Base-by-base conservation (phyloP, 2,113 vertebrate genomes). In the Xenus cinereus region DNA sequence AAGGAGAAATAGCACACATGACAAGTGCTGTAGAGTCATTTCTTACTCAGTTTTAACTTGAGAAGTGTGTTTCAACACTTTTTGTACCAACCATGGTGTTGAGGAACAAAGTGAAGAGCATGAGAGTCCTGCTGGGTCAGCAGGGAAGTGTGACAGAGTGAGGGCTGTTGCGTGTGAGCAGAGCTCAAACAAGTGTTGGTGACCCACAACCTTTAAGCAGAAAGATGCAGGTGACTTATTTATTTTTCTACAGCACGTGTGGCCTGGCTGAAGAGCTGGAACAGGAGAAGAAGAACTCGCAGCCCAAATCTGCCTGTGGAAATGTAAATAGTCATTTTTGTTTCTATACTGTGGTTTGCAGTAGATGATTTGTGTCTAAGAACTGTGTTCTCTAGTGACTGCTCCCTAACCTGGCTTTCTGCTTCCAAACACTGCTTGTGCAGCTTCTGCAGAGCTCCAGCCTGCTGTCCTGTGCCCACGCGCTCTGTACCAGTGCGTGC, bases 231-330 rank as follows among this genome's bases (percentile, higher is more conserved):
- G 28, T 59, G 41, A 72, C 48, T 66, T 96, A 19, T 94, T 88
- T 94, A 2, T 93, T 91, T 85, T 37, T 84, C 35, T 87, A 6
- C 17, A 99, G 99, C 97, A 98, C 99, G 0, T 99, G 99, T 95
- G 99, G 99, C 56, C 98, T 99, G 3, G 99, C 99, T 8, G 99
- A 99, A 66, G 99, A 99, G 92, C 87, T 99, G 92, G 99, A 99
- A 32, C 93, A 98, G 76, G 94, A 98, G 59, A 97, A 96, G 95
- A 98, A 95, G 91, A 95, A 27, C 10, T 66, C 87, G 6, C 97
- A 98, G 45, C 98, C 99, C 53, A 99, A 98, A 94, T 99, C 99
- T 3, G 98, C 99, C 26, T 99, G 99, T 97, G 99, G 99, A 97
- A 99, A 98, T 37, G 99, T 99, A 97, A 98, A 94, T 98, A 87